Base-by-base conservation (phyloP, 2,888 invertebrate genomes). In the Callimorpha dominula region DNA sequence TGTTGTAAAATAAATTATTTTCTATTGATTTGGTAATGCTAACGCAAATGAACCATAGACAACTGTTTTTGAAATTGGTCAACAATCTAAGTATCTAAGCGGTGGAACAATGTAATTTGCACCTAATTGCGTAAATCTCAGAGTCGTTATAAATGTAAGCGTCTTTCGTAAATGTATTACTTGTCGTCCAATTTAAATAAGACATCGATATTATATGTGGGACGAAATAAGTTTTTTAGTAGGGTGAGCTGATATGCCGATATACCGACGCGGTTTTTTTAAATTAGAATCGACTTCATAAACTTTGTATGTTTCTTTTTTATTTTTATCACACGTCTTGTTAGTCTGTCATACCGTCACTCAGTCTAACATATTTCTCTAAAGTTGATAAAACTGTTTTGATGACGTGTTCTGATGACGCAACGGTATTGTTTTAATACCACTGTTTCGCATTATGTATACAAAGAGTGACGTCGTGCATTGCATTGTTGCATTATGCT, bases 401-500 rank as follows among this genome's bases (percentile, higher is more conserved):
- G n/a, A 14, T 42, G 67, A 68, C 42, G 52, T 42, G 42, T 67
- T n/a, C 40, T 14, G 43, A 7, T 42, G 42, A 54, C 67, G 68
- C 60, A 57, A 68, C 9, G 46, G 15, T 2, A 68, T 68, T 68
- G 68, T 68, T 31, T 46, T 4, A 31, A 17, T 46, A 57, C 57
- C 46, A 60, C 0, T 60, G 57, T 57, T 57, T 43, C 42, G 52
- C 14, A 31, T 14, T 43, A n/a, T 20, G 8, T 46, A 31, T 14
- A 68, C 68, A 68, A 60, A 31, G 57, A 60, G 15, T 68, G 60
- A 49, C 60, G 60, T 68, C 68, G 60, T 11, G 5, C 14, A 5
- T 68, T 49, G 68, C 68, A 68, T 60, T 68, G 68, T 68, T 68
- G n/a, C 57, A 40, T 31, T 57, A 60, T 49, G 8, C 43, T 4